These are phyloP conservation scores for Coryphaenoides rupestris DNA, from an alignment of 2,113 vertebrate species.

Conservation along the genomic window DNA sequence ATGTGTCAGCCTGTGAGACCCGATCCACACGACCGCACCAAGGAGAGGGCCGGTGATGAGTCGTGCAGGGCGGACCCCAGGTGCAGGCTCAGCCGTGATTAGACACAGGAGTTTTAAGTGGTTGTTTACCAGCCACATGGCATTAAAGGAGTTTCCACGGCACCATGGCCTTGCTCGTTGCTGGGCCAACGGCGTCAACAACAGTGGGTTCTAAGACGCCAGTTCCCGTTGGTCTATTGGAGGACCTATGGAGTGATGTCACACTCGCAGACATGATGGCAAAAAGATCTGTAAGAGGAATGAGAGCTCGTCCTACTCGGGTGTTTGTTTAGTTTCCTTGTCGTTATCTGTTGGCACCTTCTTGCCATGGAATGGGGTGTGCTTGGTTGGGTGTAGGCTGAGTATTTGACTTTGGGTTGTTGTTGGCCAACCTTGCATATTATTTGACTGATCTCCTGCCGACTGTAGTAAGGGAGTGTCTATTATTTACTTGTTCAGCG, in stretches of 20 bases:
- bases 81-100: slow-evolving; percentile 9
- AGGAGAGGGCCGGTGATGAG: no score
- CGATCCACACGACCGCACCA: no score
- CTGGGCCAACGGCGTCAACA: not conserved
- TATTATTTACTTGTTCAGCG: not conserved
- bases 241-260: not conserved
- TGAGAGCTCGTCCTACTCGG: no score
- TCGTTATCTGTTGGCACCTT: not conserved
- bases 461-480: not conserved
- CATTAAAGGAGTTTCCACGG: slow-evolving; percentile 12
- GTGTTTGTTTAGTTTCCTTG: no score
- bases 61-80: not conserved
- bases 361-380: not conserved
- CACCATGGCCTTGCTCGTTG: no score
- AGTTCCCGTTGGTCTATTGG: slow-evolving; percentile 4
- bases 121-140: slow-evolving; percentile 31
- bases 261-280: not conserved
- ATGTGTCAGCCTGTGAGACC: no score
- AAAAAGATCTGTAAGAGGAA: not conserved
- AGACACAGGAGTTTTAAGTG: slow-evolving; percentile 15
- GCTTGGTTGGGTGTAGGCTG: slow-evolving; percentile 1
- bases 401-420: not conserved
- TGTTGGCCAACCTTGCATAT: not conserved
- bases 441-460: not conserved
- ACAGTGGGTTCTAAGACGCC: slow-evolving; percentile 3